Conservation (phyloP, 2,113 vertebrate species). For the Verasper variegatus region DNA sequence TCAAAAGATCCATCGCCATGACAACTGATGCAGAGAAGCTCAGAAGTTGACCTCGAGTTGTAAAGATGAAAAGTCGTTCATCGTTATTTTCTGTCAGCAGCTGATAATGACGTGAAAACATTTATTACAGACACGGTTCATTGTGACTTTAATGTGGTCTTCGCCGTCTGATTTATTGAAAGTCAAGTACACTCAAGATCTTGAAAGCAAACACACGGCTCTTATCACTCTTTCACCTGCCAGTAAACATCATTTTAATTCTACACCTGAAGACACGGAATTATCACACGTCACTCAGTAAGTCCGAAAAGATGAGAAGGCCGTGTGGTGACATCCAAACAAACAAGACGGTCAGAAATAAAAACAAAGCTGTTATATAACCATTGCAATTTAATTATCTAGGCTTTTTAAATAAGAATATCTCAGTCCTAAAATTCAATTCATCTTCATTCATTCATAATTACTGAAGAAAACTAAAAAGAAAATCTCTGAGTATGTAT, state of each 20-base stretch:
- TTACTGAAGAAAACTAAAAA: constrained; percentile 39
- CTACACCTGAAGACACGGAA: constrained; percentile 43
- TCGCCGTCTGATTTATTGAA: constrained; percentile 47
- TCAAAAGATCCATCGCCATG: neutral
- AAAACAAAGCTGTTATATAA: constrained; percentile 59
- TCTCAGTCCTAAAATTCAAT: constrained; percentile 77
- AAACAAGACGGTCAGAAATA: constrained; percentile 35
- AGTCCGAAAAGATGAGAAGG: constrained; percentile 21
- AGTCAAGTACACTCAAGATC: constrained; percentile 41
- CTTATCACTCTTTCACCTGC: constrained; percentile 14
- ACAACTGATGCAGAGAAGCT: neutral
- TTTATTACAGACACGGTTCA: constrained; percentile 26
- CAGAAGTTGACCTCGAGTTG: neutral
- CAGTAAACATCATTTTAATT: constrained; percentile 11
- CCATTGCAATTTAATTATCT: constrained; percentile 77
- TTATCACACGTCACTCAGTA: constrained; percentile 6
- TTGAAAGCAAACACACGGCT: constrained; percentile 44
- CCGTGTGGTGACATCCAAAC: constrained; percentile 30
- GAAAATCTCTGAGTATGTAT: constrained; percentile 64
- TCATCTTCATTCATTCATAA: constrained; percentile 78
- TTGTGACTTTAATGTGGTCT: constrained; percentile 38
- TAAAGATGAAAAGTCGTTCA: neutral
- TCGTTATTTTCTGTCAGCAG: neutral
- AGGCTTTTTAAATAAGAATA: constrained; percentile 82
- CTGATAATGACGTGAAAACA: neutral